Evolutionary conservation across 2,113 vertebrate genomes (phyloP), one percentile per base, ranked within the genome.

Genomic region (Amblyornis subalaris): DNA sequence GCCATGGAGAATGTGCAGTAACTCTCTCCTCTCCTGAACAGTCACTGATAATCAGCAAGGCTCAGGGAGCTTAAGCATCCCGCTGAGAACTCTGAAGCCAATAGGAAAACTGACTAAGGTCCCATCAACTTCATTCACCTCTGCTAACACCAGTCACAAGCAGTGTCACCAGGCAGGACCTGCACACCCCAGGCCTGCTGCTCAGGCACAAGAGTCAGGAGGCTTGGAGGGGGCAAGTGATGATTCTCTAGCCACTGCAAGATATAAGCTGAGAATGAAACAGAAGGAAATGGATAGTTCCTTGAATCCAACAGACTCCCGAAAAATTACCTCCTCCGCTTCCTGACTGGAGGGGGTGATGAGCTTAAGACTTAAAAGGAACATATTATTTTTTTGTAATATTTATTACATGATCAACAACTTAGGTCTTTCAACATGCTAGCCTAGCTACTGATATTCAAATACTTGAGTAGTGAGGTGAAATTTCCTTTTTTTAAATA

Each of bases 321-420:
- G 26, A 48, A 14, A 88, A 66, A 74, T 40, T 3, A 36, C n/a
- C 62, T 44, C 9, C 10, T 61, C 14, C 18, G 75, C 11, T 69
- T 81, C 53, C 33, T 71, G 17, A 28, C 12, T 82, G 28, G 26
- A 71, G 6, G 3, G 6, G 12, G 7, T 9, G 7, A 82, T 26
- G 18, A 74, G 12, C 10, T 75, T 31, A 48, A 57, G 14, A 82
- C 21, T 80, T 77, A 36, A 48, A 71, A 70, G 23, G 28, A 57
- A 36, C 10, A 18, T 6, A 9, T 0, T 31, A 4, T 5, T 61
- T 73, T 79, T 92, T 47, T 3, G 0, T 40, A 60, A 33, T 0
- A 60, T 19, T 88, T 79, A 42, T 47, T 50, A 60, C 26, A 73
- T 20, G 13, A 84, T 42, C 11, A 80, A 74, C 14, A 80, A 70